Evolutionary conservation across 2,797 vertebrate species (phyloP).

Genomic region (Anguilla marmorata): DNA sequence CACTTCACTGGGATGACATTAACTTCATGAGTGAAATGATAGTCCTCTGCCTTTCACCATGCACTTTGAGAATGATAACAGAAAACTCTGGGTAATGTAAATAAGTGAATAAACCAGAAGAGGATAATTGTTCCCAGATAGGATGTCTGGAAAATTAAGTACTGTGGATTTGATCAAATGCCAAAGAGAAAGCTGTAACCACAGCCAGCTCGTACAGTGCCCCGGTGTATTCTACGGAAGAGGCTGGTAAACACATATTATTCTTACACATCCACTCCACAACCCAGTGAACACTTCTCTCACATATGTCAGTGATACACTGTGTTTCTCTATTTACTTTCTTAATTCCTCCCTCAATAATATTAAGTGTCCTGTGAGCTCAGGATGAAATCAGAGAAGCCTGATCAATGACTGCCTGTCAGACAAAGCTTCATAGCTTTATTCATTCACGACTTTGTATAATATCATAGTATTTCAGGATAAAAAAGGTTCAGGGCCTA

Average conservation of each 20-base stretch:
- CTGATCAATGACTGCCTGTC: background rate
- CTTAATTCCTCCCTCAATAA: background rate
- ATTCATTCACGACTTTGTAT: slow-evolving; percentile 11
- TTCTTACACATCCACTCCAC: slow-evolving; percentile 33
- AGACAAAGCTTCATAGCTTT: slow-evolving; percentile 16
- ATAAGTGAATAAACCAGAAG: slow-evolving; percentile 47
- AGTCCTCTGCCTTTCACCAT: slow-evolving; percentile 26
- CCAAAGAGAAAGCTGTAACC: slow-evolving; percentile 40
- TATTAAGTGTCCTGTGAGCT: too few relatives aligned
- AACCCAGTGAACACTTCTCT: slow-evolving; percentile 25
- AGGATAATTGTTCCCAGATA: slow-evolving; percentile 61
- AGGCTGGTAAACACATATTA: slow-evolving; percentile 32
- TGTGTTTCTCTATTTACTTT: background rate
- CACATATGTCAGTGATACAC: background rate
- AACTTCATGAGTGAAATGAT: slow-evolving; percentile 25
- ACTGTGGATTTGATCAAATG: slow-evolving; percentile 49
- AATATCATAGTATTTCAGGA: background rate
- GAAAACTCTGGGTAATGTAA: slow-evolving; percentile 49
- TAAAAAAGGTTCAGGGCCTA: background rate
- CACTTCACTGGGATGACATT: background rate
- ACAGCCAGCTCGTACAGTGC: slow-evolving; percentile 21
- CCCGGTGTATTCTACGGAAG: slow-evolving; percentile 21
- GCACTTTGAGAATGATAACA: slow-evolving; percentile 27
- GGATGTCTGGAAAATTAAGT: slow-evolving; percentile 49
- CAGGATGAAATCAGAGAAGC: background rate